These are phyloP conservation scores for Baronia brevicornis DNA, from an alignment of 2,888 invertebrate genomes.

Conservation along the genomic window DNA sequence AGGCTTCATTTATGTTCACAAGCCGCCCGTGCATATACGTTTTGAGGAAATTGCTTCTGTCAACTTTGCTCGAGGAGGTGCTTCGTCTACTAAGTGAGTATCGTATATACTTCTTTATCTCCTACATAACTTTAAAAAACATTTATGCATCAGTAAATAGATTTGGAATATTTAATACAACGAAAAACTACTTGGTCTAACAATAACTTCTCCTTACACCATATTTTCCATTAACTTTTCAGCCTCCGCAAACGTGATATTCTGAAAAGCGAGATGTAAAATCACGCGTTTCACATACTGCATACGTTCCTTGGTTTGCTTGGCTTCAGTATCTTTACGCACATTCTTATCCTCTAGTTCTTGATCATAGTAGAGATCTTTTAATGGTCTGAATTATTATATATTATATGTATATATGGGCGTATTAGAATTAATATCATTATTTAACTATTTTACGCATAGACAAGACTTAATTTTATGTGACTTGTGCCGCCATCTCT, in stretches of 20 bases:
- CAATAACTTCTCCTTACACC: conserved; percentile 97
- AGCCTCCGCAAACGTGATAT: conserved; percentile 94
- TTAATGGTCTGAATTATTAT: conserved; percentile 84
- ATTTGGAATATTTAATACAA: too few species aligned
- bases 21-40: conserved; percentile 97
- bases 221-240: conserved; percentile 92
- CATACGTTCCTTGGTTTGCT: conserved; percentile 87
- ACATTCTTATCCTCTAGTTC: conserved; percentile 87
- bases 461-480: too few species aligned
- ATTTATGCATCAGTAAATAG: not conserved
- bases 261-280: conserved; percentile 97
- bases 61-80: conserved; percentile 96
- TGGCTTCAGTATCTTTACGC: conserved; percentile 85
- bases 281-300: conserved; percentile 97
- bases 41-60: conserved; percentile 97
- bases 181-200: conserved; percentile 97
- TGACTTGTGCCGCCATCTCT: too few species aligned
- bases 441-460: too few species aligned
- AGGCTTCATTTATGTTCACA: conserved; percentile 98
- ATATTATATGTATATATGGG: too few species aligned
- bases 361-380: conserved; percentile 94
- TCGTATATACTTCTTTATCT: not conserved
- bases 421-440: too few species aligned
- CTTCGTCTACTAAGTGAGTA: conserved; percentile 71
- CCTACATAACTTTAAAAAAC: not conserved